Percentiles rank a stretch among this genome's conserved stretches.
phyloP scores from a whole-genome alignment of 2,888 invertebrate species.

The Apodemia hepburni region DNA sequence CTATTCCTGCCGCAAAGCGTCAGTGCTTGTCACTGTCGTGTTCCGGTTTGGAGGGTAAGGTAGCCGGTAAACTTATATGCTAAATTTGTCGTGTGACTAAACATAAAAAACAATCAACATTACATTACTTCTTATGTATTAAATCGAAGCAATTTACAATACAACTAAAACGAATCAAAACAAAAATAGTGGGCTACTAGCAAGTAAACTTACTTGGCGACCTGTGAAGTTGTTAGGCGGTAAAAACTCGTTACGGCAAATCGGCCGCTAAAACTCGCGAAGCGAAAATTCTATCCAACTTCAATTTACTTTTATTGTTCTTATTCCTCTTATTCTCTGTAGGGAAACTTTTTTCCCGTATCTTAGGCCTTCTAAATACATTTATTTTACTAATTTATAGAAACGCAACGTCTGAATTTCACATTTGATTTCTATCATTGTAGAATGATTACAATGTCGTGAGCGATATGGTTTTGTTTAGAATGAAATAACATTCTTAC shows the following conservation, averaged over 20 bases:
- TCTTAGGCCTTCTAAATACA: constrained; percentile 59
- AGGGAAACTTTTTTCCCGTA: constrained; percentile 54
- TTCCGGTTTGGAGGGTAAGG: too few species aligned
- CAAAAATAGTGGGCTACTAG: constrained; percentile 25
- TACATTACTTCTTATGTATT: neutral
- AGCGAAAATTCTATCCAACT: constrained; percentile 77
- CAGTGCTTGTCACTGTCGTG: too few species aligned
- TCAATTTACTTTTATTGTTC: constrained; percentile 79
- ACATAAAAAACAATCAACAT: too few species aligned
- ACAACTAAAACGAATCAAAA: constrained; percentile 16
- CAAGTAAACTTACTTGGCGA: constrained; percentile 51
- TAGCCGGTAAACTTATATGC: too few species aligned
- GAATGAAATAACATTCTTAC: neutral
- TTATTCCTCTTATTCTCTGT: constrained; percentile 62
- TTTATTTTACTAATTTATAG: constrained; percentile 60
- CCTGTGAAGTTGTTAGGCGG: constrained; percentile 71
- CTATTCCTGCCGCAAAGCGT: too few species aligned
- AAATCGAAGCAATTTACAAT: neutral
- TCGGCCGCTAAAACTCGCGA: constrained; percentile 76
- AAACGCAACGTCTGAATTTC: constrained; percentile 54
- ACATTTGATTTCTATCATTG: constrained; percentile 44
- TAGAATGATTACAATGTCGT: constrained; percentile 36
- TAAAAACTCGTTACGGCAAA: constrained; percentile 77
- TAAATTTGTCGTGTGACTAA: too few species aligned
- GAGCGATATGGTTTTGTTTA: constrained; percentile 14